Percentiles rank a stretch among this genome's conserved stretches.
Conservation (phyloP, 1,140 invertebrate species). For the Aphaenogaster ashmeadi region DNA sequence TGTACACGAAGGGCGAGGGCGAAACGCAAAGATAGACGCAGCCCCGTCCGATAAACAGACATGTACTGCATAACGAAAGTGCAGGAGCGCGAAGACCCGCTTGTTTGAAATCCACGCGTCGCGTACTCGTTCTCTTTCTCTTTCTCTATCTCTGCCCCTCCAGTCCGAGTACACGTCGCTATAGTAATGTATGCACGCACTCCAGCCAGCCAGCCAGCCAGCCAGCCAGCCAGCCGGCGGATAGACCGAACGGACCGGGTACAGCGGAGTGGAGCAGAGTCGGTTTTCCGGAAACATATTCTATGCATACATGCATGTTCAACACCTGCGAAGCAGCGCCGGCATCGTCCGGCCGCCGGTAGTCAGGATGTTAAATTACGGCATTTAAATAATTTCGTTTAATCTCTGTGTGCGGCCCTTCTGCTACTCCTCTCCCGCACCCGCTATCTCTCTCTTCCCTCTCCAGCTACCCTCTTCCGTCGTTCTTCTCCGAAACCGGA, state of each 20-base stretch:
- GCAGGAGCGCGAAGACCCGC: slow-evolving; percentile 35
- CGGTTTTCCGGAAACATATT: slow-evolving; percentile 79
- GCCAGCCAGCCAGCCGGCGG: slow-evolving; percentile 49
- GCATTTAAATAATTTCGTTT: slow-evolving; percentile 85
- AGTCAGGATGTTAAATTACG: slow-evolving; percentile 82
- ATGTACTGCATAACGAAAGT: slow-evolving; percentile 46
- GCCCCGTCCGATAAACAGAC: slow-evolving; percentile 50
- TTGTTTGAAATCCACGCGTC: slow-evolving; percentile 62
- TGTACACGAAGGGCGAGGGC: slow-evolving; percentile 29
- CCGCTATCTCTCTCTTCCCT: not conserved
- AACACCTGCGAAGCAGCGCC: slow-evolving; percentile 77
- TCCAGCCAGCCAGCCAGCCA: slow-evolving; percentile 41
- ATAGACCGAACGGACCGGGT: slow-evolving; percentile 41
- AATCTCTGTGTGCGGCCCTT: slow-evolving; percentile 72
- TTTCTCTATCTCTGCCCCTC: slow-evolving; percentile 49
- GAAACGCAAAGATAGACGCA: slow-evolving; percentile 40
- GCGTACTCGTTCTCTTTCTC: slow-evolving; percentile 30
- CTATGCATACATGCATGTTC: slow-evolving; percentile 84
- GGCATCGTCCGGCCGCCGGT: slow-evolving; percentile 69
- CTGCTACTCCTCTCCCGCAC: not conserved
- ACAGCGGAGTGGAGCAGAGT: slow-evolving; percentile 49
- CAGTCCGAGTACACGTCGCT: slow-evolving; percentile 31
- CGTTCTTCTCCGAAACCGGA: slow-evolving; percentile 23
- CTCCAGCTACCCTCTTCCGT: not conserved
- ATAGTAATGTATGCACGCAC: slow-evolving; percentile 76